Evolutionary conservation across 2,888 invertebrate genomes (phyloP), one percentile per base, ranked within the genome.

Genomic region (Polyploca ridens): DNA sequence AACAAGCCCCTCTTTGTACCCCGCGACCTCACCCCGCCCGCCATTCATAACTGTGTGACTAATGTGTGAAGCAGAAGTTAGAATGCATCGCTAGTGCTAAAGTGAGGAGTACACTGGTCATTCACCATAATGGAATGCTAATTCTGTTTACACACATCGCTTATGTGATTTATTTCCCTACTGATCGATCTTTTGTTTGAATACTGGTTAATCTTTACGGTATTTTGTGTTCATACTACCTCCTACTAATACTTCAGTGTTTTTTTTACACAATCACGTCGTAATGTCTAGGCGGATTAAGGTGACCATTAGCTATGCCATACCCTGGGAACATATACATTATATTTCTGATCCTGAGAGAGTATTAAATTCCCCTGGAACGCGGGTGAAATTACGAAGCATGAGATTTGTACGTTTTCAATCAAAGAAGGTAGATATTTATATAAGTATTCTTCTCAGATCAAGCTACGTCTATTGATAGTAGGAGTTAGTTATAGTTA

Each of bases 41-140:
- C 84, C 90, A 90, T 87, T 91, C 92, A 90, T 90, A 90, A 88
- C 87, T 87, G 83, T 77, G 81, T 92, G 93, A 93, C 89, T 93
- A 93, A 93, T 90, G 87, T 88, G 88, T 85, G 87, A 90, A 89
- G 78, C 82, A 76, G 74, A 71, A 80, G 69, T 77, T 74, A 67
- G 71, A 69, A 58, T 69, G 74, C 72, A 74, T 72, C 75, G 70
- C 72, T 69, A 65, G 67, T 72, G 73, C 66, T 73, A 68, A 57
- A 33, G 63, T 67, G 62, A 58, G 46, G 61, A 69, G 64, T 64
- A 63, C 67, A 71, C 68, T 63, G 59, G 61, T 70, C 58, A 58
- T 58, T 58, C 58, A 54, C 54, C 54, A 54, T 49, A 54, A 54
- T 54, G 54, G 54, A 58, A 33, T 58, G 35, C 35, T 33, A 58